These are phyloP conservation scores for Lamproptera curius DNA, from an alignment of 2,888 invertebrate species.

Conservation along the genomic window DNA sequence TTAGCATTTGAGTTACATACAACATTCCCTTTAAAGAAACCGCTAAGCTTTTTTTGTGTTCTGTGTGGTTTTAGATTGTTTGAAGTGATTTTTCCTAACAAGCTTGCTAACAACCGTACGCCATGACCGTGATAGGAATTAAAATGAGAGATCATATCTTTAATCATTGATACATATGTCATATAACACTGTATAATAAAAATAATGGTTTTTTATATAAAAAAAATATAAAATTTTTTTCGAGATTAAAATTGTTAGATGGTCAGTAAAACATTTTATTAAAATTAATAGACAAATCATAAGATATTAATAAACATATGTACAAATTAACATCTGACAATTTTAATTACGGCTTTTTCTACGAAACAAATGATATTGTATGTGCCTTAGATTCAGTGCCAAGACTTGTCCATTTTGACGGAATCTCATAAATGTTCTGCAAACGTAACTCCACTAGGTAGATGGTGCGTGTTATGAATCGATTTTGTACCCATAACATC, in stretches of 20 bases:
- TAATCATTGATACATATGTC: neutral
- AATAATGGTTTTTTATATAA: neutral
- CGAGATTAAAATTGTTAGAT: no score
- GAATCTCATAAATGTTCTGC: slow-evolving; percentile 50
- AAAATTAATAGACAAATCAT: no score
- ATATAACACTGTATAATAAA: neutral
- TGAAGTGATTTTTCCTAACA: slow-evolving; percentile 36
- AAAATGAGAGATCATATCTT: neutral
- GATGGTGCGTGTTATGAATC: no score
- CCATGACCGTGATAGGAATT: neutral
- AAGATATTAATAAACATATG: no score
- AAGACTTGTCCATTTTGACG: slow-evolving; percentile 37
- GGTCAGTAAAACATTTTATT: no score
- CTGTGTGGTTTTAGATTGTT: slow-evolving; percentile 42
- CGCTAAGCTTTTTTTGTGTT: slow-evolving; percentile 40
- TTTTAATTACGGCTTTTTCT: no score
- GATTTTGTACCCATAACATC: no score
- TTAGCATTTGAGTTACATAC: slow-evolving; percentile 15
- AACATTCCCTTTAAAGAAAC: slow-evolving; percentile 45
- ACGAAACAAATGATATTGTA: slow-evolving; percentile 10
- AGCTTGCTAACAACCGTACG: slow-evolving; percentile 31
- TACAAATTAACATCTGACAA: no score
- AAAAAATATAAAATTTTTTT: no score
- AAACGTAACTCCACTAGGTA: slow-evolving; percentile 56
- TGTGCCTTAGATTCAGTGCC: slow-evolving; percentile 37